A percentile compares a stretch with the other conserved stretches of the same genome.
Conservation (phyloP, 2,888 invertebrate species). For the Drosophila meridionalis region DNA sequence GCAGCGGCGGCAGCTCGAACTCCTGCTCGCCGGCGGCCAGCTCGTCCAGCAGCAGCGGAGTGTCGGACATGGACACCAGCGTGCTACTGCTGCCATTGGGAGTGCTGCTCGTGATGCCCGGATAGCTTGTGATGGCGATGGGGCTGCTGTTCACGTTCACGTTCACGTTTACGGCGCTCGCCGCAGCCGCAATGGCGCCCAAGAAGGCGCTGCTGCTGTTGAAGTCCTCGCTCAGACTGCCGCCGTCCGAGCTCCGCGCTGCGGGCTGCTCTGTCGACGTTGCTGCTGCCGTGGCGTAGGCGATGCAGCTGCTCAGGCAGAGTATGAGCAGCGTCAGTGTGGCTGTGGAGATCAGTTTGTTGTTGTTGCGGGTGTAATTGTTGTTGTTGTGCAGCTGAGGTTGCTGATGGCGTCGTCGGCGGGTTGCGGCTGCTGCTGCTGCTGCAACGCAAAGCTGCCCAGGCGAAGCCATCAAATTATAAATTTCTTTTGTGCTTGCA, state of each 20-base stretch:
- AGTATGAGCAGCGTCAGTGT: constrained; percentile 70
- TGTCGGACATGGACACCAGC: constrained; percentile 53
- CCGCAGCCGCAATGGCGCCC: constrained; percentile 54
- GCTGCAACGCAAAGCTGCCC: constrained; percentile 59
- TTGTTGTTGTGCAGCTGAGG: constrained; percentile 26
- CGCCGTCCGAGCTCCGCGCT: constrained; percentile 12
- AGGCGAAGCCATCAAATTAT: constrained; percentile 68
- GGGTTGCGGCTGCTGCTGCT: constrained; percentile 46
- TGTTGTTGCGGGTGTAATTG: constrained; percentile 45
- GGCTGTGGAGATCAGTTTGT: constrained; percentile 74
- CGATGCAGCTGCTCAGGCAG: constrained; percentile 72
- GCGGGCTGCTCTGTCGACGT: constrained; percentile 10
- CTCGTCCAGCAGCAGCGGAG: constrained; percentile 57
- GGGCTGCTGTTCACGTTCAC: constrained; percentile 53
- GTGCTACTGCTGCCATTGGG: constrained; percentile 67
- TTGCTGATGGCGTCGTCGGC: constrained; percentile 44
- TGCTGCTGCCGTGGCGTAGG: constrained; percentile 58
- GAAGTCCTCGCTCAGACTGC: constrained; percentile 40
- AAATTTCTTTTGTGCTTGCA: constrained; percentile 1
- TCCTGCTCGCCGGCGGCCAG: constrained; percentile 47
- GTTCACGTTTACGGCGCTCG: constrained; percentile 42
- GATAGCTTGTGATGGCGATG: constrained; percentile 52
- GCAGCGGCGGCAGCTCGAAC: constrained; percentile 81
- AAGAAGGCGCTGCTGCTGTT: constrained; percentile 67
- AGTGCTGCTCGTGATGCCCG: constrained; percentile 62